A percentile compares a stretch with the other conserved stretches of the same genome.
Evolutionary conservation across 2,888 invertebrate genomes (phyloP).

Genomic region (Ophion obscuratus): DNA sequence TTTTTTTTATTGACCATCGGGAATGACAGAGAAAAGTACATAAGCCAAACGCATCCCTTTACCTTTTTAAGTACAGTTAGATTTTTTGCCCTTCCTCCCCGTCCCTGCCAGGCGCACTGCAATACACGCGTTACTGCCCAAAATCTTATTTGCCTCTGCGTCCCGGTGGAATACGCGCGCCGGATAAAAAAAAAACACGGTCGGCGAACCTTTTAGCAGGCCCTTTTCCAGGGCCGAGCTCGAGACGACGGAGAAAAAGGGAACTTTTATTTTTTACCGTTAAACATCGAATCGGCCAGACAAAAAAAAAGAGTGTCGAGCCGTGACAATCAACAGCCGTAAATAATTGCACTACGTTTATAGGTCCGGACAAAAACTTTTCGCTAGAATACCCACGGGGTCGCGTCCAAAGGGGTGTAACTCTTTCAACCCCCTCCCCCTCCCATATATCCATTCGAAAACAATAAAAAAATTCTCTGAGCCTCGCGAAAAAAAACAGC

Average conservation of each 20-base stretch:
- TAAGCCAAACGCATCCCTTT: conserved; percentile 37
- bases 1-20: conserved; percentile 63
- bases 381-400: conserved; percentile 9
- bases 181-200: conserved; percentile 6
- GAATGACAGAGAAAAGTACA: conserved; percentile 18
- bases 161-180: background rate
- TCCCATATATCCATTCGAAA: too few species aligned
- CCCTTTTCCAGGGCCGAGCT: background rate
- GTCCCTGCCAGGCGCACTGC: background rate
- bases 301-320: conserved; percentile 7
- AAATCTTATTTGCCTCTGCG: conserved; percentile 22
- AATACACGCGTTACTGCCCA: background rate
- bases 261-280: conserved; percentile 62
- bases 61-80: conserved; percentile 62
- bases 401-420: conserved; percentile 41
- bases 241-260: conserved; percentile 19
- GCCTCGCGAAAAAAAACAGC: too few species aligned
- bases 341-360: conserved; percentile 43
- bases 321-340: conserved; percentile 33
- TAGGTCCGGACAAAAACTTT: conserved; percentile 5
- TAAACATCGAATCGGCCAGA: conserved; percentile 34
- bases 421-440: conserved; percentile 21
- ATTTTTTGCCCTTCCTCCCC: background rate
- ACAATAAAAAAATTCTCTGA: too few species aligned
- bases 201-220: conserved; percentile 16